Base-by-base conservation (phyloP, 2,113 vertebrate species). In the Chionomys nivalis region DNA sequence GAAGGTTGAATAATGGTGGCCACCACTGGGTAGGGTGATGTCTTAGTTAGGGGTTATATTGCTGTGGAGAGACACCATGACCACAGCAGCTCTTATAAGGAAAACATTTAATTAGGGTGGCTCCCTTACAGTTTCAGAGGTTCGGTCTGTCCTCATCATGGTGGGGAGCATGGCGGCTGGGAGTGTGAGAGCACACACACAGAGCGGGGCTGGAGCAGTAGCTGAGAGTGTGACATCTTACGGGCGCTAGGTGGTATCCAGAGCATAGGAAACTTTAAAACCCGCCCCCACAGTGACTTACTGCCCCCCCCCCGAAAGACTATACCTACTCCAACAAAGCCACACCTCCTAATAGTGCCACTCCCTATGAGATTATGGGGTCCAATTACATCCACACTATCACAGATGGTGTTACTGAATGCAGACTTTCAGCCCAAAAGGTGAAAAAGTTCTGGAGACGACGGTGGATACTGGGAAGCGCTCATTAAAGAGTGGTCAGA, bases 1-100 rank as follows among this genome's bases (percentile, higher is more conserved):
- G 47, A 0, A 44, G 16, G 44, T 0, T 6, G 9, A 8, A 3
- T 0, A 44, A 33, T 0, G 5, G 9, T 5, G 39, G 68, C 16
- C 1, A 2, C 42, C 33, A 17, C 1, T 16, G 49, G n/a, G 31
- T 26, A 28, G 28, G 8, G 66, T 1, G 0, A n/a, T 4, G 31
- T 1, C 36, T 72, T 72, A 70, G 14, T n/a, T 36, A 72, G 70
- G 13, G 17, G 12, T 39, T 39, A 36, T 23, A 72, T 72, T 21
- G 70, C 70, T 39, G 70, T 39, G 70, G n/a, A 73, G 70, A 73
- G 36, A 39, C 70, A 39, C n/a, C n/a, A 10, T 39, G 70, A 72
- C 36, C 17, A 73, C 70, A 73, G n/a, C 70, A 39, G 23, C 70
- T 73, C 70, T 73, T 39, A 39, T 23, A 39, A 73, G 39, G n/a